A percentile compares a stretch with the other conserved stretches of the same genome.
These are phyloP conservation scores for Anguilla japonica DNA, from an alignment of 2,113 vertebrate species.

Conservation along the genomic window DNA sequence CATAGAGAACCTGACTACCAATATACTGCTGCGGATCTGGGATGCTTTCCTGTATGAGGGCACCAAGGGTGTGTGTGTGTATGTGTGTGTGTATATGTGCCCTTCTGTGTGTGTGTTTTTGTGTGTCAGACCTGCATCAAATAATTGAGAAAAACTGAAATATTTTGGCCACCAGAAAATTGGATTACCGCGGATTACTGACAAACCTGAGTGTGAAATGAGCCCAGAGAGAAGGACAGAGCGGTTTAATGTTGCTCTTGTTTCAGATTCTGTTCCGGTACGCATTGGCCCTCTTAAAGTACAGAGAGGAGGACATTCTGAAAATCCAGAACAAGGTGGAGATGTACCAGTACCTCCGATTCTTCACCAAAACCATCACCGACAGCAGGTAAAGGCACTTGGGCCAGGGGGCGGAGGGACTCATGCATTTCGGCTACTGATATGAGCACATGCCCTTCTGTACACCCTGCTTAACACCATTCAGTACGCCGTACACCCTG, in stretches of 20 bases:
- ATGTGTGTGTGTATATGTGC: background rate
- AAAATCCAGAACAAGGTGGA: constrained; percentile 79
- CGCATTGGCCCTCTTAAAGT: constrained; percentile 90
- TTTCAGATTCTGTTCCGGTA: constrained; percentile 92
- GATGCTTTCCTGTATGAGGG: constrained; percentile 95
- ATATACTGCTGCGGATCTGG: constrained; percentile 88
- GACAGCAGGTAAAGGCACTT: constrained; percentile 73
- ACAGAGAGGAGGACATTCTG: constrained; percentile 87
- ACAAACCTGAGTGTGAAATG: no score
- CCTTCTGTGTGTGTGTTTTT: background rate
- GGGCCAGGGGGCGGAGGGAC: no score
- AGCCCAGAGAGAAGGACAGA: background rate
- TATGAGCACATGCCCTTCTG: no score
- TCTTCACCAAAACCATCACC: constrained; percentile 86
- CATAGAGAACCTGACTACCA: constrained; percentile 85
- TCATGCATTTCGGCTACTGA: no score
- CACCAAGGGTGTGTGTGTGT: constrained; percentile 73
- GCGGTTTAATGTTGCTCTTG: background rate
- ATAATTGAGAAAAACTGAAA: no score
- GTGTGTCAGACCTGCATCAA: no score
- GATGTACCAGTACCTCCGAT: constrained; percentile 88
- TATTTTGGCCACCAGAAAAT: no score
- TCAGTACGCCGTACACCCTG: no score
- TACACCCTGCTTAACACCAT: no score
- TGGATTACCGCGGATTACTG: no score